These are phyloP conservation scores for Syngnathus floridae DNA, from an alignment of 2,113 vertebrate genomes.

Conservation along the genomic window DNA sequence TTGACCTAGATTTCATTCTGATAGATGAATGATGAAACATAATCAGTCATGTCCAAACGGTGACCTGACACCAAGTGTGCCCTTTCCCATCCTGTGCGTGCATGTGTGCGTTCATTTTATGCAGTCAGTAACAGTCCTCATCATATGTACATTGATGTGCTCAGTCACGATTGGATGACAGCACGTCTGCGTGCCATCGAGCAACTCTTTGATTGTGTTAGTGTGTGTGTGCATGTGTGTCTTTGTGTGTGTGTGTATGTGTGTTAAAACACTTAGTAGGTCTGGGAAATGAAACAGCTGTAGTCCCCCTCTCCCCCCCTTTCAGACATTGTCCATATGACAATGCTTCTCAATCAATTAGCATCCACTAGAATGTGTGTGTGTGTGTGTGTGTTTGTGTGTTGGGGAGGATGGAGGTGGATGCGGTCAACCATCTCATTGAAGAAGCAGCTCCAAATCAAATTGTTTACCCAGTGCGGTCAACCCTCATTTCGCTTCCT, in stretches of 20 bases:
- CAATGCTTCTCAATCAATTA: conserved; percentile 71
- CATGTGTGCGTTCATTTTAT: neutral
- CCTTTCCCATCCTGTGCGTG: conserved; percentile 30
- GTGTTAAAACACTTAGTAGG: conserved; percentile 43
- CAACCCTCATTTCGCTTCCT: conserved; percentile 45
- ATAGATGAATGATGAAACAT: conserved; percentile 33
- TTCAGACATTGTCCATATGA: conserved; percentile 56
- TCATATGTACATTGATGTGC: conserved; percentile 10
- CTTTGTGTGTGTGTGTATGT: conserved; percentile 25
- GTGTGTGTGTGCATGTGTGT: conserved; percentile 19
- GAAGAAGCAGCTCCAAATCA: conserved; percentile 57
- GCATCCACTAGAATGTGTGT: conserved; percentile 46
- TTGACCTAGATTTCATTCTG: conserved; percentile 42
- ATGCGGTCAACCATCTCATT: conserved; percentile 52
- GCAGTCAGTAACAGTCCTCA: neutral
- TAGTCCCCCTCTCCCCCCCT: conserved; percentile 38
- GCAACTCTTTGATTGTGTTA: conserved; percentile 1
- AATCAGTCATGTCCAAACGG: conserved; percentile 27
- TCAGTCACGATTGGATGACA: conserved; percentile 27
- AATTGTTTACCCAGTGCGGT: conserved; percentile 48
- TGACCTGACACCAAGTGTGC: conserved; percentile 45
- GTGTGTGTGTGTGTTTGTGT: conserved; percentile 20
- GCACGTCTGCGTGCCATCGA: conserved; percentile 31
- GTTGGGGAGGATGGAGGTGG: neutral
- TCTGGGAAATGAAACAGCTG: conserved; percentile 73